Evolutionary conservation across 2,888 invertebrate genomes (phyloP), one percentile per base, ranked within the genome.

Genomic region (Rhopalosiphum nymphaeae): DNA sequence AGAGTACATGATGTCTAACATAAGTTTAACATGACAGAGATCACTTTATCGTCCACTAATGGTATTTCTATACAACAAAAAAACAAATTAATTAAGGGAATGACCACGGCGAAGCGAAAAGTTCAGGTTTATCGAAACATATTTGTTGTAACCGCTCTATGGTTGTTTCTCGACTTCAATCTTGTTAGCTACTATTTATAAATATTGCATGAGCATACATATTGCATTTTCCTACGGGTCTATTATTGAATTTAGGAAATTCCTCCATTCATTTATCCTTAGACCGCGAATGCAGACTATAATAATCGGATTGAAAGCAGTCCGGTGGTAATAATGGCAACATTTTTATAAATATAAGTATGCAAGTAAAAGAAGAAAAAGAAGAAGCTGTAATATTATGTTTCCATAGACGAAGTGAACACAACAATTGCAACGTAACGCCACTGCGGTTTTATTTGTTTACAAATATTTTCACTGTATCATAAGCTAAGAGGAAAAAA

Each of bases 171-270:
- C 3, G 84, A 42, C 56, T 42, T 91, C 91, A 84, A 86, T 57
- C 86, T 91, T 25, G 57, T 86, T 57, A 44, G 57, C 57, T 57
- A 25, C 4, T 85, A n/a, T 44, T 91, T 46, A 86, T 91, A 57
- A 92, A 86, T 92, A 92, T 92, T 86, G 13, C 46, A 92, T 36
- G 91, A 46, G 36, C 86, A 46, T 91, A 61, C 86, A 86, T 86
- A 92, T 87, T 61, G 46, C n/a, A 86, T 92, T 57, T 61, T n/a
- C 36, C 11, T 1, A n/a, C 26, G 61, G 3, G 26, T 61, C 46
- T n/a, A 86, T 91, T 92, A 86, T 86, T 46, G 46, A 36, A 87
- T 91, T 91, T 86, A 57, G n/a, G 44, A 25, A 86, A 91, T n/a
- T 11, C 26, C 46, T 25, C 46, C 29, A 16, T 25, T 25, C 36